Evolutionary conservation across 2,797 vertebrate genomes (phyloP), one percentile per base, ranked within the genome.

Genomic region (Merluccius polli): DNA sequence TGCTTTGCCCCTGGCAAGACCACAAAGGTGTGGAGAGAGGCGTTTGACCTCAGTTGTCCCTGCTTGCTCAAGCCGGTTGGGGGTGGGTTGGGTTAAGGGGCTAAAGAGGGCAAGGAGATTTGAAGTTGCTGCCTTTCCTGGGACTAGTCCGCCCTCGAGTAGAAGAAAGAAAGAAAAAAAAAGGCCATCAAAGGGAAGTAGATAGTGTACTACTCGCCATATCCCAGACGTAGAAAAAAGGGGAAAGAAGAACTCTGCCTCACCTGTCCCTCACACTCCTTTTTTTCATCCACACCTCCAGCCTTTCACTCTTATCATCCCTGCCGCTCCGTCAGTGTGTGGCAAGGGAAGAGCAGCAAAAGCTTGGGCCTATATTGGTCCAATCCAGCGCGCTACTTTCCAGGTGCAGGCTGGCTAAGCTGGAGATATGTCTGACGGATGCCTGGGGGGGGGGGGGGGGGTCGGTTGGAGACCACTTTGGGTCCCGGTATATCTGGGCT

Each of bases 341-440:
- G 41, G 70, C 73, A 63, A 13, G 63, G 65, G 59, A 76, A 73
- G 74, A 70, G 32, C n/a, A 59, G 52, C 7, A 31, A 76, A 36
- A 31, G 41, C 71, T 38, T 38, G 74, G 78, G 35, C 71, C 77
- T 76, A 70, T 52, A 74, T 70, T 76, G 80, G 27, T 76, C 11
- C 72, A 82, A 71, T 73, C 73, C 70, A 38, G 52, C 33, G 75
- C n/a, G 75, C 48, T 11, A 59, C 52, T 74, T 69, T 73, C 70
- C 69, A 71, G 75, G 73, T 76, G 74, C 32, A 44, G 76, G 21
- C 29, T 70, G 73, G 73, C 75, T 79, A 76, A 84, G 77, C 79
- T 75, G 44, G 35, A 76, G 75, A 79, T 70, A 74, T 75, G 75
- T 76, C 70, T 74, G 38, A 76, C 73, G 75, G 82, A 79, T 79